Evolutionary conservation across 2,888 invertebrate genomes (phyloP).

Genomic region (Platerodrilus igneus): DNA sequence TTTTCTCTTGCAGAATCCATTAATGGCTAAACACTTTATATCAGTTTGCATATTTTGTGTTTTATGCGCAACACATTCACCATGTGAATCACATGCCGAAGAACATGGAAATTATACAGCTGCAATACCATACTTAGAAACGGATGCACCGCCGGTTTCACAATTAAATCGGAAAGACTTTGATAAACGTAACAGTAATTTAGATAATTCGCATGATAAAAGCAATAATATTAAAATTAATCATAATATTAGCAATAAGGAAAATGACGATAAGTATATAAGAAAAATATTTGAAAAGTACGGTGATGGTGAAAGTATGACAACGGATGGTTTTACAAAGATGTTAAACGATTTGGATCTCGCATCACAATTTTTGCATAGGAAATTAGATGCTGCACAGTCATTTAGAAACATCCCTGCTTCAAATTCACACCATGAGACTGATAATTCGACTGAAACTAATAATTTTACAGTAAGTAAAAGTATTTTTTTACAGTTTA

Average conservation of each 20-base stretch:
- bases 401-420: slow-evolving; percentile 17
- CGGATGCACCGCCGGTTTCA: slow-evolving; percentile 9
- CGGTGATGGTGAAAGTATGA: slow-evolving; percentile 60
- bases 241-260: slow-evolving; percentile 29
- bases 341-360: slow-evolving; percentile 52
- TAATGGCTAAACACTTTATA: slow-evolving; percentile 61
- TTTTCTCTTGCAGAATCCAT: slow-evolving; percentile 22
- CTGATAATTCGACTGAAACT: slow-evolving; percentile 22
- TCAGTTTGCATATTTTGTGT: slow-evolving; percentile 81
- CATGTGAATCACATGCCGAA: slow-evolving; percentile 66
- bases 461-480: slow-evolving; percentile 32
- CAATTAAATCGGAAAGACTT: slow-evolving; percentile 6
- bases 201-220: slow-evolving; percentile 21
- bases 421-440: slow-evolving; percentile 21
- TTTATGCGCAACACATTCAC: slow-evolving; percentile 70
- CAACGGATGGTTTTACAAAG: slow-evolving; percentile 65
- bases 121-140: slow-evolving; percentile 11
- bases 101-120: slow-evolving; percentile 27
- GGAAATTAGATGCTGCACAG: slow-evolving; percentile 10
- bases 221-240: slow-evolving; percentile 28
- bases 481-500: slow-evolving; percentile 58
- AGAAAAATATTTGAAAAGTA: slow-evolving; percentile 64
- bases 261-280: slow-evolving; percentile 57
- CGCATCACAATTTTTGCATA: slow-evolving; percentile 12
- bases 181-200: slow-evolving; percentile 13